These are phyloP conservation scores for Thunnus thynnus DNA, from an alignment of 2,113 vertebrate genomes.

Conservation along the genomic window DNA sequence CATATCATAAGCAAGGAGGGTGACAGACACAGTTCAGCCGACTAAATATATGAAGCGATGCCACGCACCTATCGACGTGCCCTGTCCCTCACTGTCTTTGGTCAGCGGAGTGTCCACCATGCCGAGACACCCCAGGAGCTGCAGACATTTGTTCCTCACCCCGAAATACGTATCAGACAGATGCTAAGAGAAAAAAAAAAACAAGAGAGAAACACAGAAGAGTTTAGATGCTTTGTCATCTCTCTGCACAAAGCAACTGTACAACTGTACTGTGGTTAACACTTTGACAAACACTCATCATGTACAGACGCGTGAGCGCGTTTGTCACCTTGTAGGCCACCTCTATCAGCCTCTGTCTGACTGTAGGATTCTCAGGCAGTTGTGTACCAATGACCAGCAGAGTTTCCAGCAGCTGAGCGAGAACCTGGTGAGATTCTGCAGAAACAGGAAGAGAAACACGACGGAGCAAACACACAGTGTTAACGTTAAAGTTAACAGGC, in stretches of 20 bases:
- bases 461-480: not conserved
- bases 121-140: conserved; percentile 94
- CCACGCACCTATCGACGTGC: conserved; percentile 45
- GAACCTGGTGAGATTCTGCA: conserved; percentile 96
- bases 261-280: too few relatives aligned
- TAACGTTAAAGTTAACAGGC: not conserved
- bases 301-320: not conserved
- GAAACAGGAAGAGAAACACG: not conserved
- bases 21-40: not conserved
- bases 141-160: conserved; percentile 96
- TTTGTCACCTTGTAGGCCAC: conserved; percentile 93
- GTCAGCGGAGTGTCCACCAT: conserved; percentile 84
- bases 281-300: too few relatives aligned
- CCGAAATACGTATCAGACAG: conserved; percentile 94
- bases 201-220: too few relatives aligned
- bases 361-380: conserved; percentile 86
- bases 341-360: conserved; percentile 90
- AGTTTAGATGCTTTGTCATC: not conserved
- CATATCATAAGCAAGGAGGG: not conserved
- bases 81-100: conserved; percentile 87
- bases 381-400: conserved; percentile 93
- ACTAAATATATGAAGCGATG: not conserved
- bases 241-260: too few relatives aligned
- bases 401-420: conserved; percentile 95
- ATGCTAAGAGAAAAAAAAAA: conserved; percentile 81